Evolutionary conservation across 1,140 invertebrate species (phyloP), one percentile per base, ranked within the genome.

Genomic region (Amyelois transitella): DNA sequence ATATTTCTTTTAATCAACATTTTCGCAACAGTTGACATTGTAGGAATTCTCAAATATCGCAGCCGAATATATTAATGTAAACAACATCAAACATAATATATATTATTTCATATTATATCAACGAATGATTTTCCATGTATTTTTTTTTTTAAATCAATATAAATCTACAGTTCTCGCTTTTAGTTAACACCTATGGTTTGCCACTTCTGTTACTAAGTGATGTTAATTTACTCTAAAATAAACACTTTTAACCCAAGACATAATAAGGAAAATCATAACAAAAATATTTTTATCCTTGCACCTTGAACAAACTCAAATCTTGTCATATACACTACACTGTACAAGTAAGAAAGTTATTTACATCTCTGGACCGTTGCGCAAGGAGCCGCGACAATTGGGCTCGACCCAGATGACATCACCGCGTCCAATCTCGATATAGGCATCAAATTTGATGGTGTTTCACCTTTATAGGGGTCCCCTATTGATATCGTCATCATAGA

Each of bases 361-460:
- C 45, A 48, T 48, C 18, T 48, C 18, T 21, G n/a, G 12, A 12
- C 19, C 43, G 19, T 48, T 48, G 45, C 45, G 45, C 20, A 48
- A 48, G 45, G 19, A 48, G 19, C 22, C 12, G 64, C 64, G 75
- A 69, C 77, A 80, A 80, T 78, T 78, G 72, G 59, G 57, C 58
- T 47, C 51, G 75, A 53, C 77, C 74, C 66, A 70, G 66, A 81
- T 83, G 80, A 83, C 75, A 75, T 83, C 79, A 80, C 45, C 48
- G 60, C 10, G 6, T 48, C 45, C 45, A 21, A 48, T 19, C 19
- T 48, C 18, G 18, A 48, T 48, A 8, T 21, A 22, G 5, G 3
- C 43, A 14, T 21, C 45, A 48, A 48, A 48, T n/a, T 48, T 19
- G 12, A 21, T 48, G 19, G 20, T 48, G 45, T 17, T 48, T n/a